Conservation (phyloP, 2,797 vertebrate species). For the Zonotrichia albicollis region DNA sequence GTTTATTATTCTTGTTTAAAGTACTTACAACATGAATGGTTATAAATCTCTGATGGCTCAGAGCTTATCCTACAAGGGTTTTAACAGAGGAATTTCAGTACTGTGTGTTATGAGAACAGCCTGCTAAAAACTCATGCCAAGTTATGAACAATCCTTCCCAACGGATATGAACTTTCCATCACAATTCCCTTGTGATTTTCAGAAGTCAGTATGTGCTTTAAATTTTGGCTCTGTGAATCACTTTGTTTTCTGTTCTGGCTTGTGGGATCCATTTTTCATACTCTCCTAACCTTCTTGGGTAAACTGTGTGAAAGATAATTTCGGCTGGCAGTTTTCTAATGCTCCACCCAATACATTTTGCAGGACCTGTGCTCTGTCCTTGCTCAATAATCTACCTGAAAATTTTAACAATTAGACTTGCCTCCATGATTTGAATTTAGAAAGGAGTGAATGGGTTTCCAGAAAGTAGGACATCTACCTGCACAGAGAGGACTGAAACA, state of each 20-base stretch:
- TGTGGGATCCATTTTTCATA: background rate
- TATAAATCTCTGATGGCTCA: background rate
- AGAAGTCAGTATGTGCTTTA: background rate
- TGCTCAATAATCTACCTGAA: background rate
- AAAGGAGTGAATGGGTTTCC: background rate
- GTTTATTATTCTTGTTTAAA: background rate
- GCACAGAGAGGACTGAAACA: background rate
- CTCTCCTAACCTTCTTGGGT: background rate
- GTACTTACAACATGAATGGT: background rate
- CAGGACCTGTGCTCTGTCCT: background rate
- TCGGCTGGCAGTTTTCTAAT: background rate
- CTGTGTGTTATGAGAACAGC: background rate
- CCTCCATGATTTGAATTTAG: background rate
- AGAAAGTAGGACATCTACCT: background rate
- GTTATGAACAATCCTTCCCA: conserved; percentile 21
- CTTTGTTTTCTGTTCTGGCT: background rate
- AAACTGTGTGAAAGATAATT: conserved; percentile 21
- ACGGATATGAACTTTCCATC: background rate
- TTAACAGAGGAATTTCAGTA: background rate
- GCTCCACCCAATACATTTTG: background rate
- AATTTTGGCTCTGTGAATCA: background rate
- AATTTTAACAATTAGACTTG: background rate
- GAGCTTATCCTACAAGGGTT: background rate
- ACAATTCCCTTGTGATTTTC: conserved; percentile 3
- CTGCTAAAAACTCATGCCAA: conserved; percentile 7